These are phyloP conservation scores for Macquaria ambigua DNA, from an alignment of 2,113 vertebrate genomes.

Conservation along the genomic window DNA sequence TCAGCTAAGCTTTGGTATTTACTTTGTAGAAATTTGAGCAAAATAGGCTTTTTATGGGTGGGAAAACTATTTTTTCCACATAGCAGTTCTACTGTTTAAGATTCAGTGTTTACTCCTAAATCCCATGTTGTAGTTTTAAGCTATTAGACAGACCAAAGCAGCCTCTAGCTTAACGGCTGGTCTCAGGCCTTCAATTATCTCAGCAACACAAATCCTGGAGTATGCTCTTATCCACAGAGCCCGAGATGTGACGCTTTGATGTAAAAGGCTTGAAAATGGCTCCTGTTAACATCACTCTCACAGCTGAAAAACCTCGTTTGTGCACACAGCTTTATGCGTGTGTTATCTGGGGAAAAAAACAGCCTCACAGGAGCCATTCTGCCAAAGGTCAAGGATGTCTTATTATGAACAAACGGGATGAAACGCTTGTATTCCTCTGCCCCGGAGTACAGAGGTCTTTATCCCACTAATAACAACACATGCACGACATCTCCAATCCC, in stretches of 20 bases:
- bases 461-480: constrained; percentile 45
- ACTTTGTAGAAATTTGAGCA: neutral
- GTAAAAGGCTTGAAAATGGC: constrained; percentile 24
- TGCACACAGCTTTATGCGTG: constrained; percentile 21
- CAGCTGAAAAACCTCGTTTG: constrained; percentile 27
- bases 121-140: constrained; percentile 5
- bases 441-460: constrained; percentile 8
- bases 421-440: constrained; percentile 25
- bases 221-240: constrained; percentile 2
- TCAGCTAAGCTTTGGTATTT: neutral
- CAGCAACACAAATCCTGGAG: constrained; percentile 39
- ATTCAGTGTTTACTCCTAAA: constrained; percentile 9
- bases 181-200: constrained; percentile 40
- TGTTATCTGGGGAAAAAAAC: constrained; percentile 39
- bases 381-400: constrained; percentile 63
- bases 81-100: neutral
- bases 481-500: constrained; percentile 3
- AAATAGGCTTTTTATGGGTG: neutral
- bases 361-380: constrained; percentile 40
- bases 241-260: constrained; percentile 32
- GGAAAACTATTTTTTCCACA: neutral
- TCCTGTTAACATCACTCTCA: constrained; percentile 40
- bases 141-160: constrained; percentile 5
- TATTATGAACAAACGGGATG: constrained; percentile 57
- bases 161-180: neutral